phyloP scores from a whole-genome alignment of 2,888 invertebrate species.

The Noctua pronuba region DNA sequence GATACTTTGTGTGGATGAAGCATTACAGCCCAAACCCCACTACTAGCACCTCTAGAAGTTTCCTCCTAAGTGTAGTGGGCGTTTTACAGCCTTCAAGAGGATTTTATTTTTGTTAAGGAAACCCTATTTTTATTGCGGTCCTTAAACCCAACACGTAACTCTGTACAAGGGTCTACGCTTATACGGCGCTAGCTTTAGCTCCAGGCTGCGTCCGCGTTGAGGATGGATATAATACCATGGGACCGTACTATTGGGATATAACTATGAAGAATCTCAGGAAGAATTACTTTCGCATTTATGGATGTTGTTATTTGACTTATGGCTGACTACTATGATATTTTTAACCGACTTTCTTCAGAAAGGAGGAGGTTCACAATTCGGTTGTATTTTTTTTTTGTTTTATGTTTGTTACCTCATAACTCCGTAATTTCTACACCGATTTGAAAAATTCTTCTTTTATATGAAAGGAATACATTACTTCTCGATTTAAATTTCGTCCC shows the following conservation, averaged over 20 bases:
- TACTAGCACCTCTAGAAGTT: conserved; percentile 17
- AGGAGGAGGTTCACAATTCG: no score
- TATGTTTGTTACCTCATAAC: no score
- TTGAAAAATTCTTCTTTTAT: no score
- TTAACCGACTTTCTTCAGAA: no score
- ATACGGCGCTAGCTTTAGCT: neutral
- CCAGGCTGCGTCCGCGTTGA: no score
- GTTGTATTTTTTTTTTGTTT: no score
- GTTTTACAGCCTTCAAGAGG: conserved; percentile 41
- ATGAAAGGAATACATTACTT: no score
- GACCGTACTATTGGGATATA: neutral
- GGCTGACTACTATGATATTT: no score
- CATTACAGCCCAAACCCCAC: neutral
- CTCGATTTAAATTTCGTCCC: no score
- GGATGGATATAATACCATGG: neutral
- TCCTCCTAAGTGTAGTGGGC: conserved; percentile 39
- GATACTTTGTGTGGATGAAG: conserved; percentile 14
- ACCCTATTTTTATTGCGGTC: conserved; percentile 52
- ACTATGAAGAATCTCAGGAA: no score
- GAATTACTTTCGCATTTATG: neutral
- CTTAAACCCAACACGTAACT: conserved; percentile 48
- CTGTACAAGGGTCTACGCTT: conserved; percentile 22
- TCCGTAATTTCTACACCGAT: no score
- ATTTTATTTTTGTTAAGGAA: conserved; percentile 46
- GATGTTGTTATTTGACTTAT: neutral